phyloP scores from a whole-genome alignment of 2,113 vertebrate genomes.

The Gadus chalcogrammus region DNA sequence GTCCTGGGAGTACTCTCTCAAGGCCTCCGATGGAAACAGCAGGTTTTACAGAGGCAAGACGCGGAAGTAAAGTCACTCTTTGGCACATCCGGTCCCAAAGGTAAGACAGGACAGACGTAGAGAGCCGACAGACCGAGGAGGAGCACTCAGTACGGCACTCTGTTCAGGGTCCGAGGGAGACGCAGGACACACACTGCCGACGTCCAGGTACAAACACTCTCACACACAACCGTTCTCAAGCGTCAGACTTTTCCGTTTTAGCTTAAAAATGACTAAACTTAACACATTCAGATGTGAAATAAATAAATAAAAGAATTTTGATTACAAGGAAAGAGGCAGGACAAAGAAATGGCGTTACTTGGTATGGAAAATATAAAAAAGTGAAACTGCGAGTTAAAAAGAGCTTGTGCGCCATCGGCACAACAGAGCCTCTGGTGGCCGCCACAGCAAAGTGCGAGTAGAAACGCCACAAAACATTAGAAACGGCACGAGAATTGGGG shows the following conservation, averaged over 20 bases:
- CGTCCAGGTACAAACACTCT: neutral
- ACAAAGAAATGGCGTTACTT: slow-evolving; percentile 45
- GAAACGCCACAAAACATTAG: slow-evolving; percentile 9
- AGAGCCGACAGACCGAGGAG: neutral
- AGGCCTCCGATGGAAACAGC: slow-evolving; percentile 60
- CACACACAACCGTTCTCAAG: slow-evolving; percentile 34
- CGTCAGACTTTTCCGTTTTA: slow-evolving; percentile 51
- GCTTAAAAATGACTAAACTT: slow-evolving; percentile 47
- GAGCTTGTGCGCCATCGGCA: slow-evolving; percentile 6
- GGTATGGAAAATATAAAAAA: slow-evolving; percentile 20
- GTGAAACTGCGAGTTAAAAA: slow-evolving; percentile 9
- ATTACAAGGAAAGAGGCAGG: slow-evolving; percentile 47
- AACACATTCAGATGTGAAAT: slow-evolving; percentile 67
- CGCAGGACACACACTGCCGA: slow-evolving; percentile 36
- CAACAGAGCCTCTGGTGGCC: slow-evolving; percentile 21
- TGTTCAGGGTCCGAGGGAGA: slow-evolving; percentile 36
- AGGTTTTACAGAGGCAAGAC: slow-evolving; percentile 56
- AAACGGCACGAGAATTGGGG: slow-evolving; percentile 14
- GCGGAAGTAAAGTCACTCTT: slow-evolving; percentile 67
- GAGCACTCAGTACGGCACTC: slow-evolving; percentile 22
- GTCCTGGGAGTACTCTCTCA: slow-evolving; percentile 44
- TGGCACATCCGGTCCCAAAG: slow-evolving; percentile 56
- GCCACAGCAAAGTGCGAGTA: slow-evolving; percentile 25
- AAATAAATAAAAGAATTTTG: slow-evolving; percentile 55
- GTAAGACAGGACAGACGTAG: slow-evolving; percentile 19